Evolutionary conservation across 2,888 invertebrate species (phyloP), one percentile per base, ranked within the genome.

Genomic region (Ectemnius continuus): DNA sequence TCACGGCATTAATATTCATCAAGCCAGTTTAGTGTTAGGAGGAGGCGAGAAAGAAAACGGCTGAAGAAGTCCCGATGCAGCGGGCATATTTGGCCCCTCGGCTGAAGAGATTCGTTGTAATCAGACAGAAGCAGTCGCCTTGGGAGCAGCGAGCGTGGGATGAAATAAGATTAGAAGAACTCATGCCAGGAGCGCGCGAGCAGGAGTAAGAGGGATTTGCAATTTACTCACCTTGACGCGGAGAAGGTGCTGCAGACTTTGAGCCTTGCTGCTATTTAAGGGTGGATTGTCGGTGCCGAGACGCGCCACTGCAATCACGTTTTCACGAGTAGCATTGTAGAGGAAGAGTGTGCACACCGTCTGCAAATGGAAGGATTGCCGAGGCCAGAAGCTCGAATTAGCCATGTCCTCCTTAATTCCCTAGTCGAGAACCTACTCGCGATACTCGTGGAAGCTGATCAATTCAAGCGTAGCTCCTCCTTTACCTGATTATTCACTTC

Each of bases 281-380:
- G 89, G 83, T 82, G 86, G 88, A 86, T 94, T 93, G 83, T 93
- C 93, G 64, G 93, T 94, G 26, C 94, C 94, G 81, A 96, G 92
- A 87, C 95, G 94, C 58, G 96, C 97, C 26, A 96, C 95, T 85
- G 97, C 94, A 86, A 97, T 97, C 78, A 97, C 95, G 91, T 97
- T 97, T 91, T 97, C 97, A 84, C 95, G 95, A 84, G 96, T 96
- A 86, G 96, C 94, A 90, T 97, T 96, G 92, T 96, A 97, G 78
- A 97, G 92, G 71, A 96, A 96, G 87, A 97, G 92, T 14, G 95
- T 95, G 92, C 97, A 97, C 86, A 95, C 94, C 59, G 96, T 96
- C 97, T 97, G 93, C 6, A 93, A 93, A 81, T 71, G 20, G 76
- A 82, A 84, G 80, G 76, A 76, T 36, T 18, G 46, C 48, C 61